Evolutionary conservation across 2,797 vertebrate species (phyloP).

Genomic region (Sarcophilus harrisii): DNA sequence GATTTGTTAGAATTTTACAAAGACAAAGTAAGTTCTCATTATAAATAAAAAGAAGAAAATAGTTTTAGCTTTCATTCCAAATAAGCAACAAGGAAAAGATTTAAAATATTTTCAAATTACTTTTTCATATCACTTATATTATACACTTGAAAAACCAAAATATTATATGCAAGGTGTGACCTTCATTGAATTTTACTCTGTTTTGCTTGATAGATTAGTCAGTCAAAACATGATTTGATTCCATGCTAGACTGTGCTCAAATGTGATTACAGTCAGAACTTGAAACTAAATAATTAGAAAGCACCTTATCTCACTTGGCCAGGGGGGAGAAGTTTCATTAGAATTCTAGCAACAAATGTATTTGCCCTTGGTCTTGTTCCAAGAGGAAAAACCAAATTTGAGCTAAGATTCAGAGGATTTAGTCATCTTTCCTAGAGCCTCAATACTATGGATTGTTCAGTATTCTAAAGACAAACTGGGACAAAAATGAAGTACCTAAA

Average conservation of each 20-base stretch:
- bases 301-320: slow-evolving; percentile 62
- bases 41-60: not conserved
- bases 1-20: not conserved
- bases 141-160: slow-evolving; percentile 23
- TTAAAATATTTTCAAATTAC: not conserved
- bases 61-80: not conserved
- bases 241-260: slow-evolving; percentile 49
- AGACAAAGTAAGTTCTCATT: not conserved
- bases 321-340: slow-evolving; percentile 62
- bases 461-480: not conserved
- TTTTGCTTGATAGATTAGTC: slow-evolving; percentile 62
- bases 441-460: not conserved
- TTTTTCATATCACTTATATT: not conserved
- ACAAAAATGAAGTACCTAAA: not conserved
- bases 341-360: slow-evolving; percentile 39
- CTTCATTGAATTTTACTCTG: slow-evolving; percentile 49
- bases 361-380: slow-evolving; percentile 39
- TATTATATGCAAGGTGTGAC: slow-evolving; percentile 49
- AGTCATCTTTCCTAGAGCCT: slow-evolving; percentile 44
- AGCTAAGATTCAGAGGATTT: slow-evolving; percentile 43
- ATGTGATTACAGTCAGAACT: slow-evolving; percentile 56
- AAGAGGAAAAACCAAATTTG: slow-evolving; percentile 30
- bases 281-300: slow-evolving; percentile 71
- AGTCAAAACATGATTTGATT: slow-evolving; percentile 70
- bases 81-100: not conserved